Percentiles rank a stretch among this genome's conserved stretches.
phyloP scores from a whole-genome alignment of 30 jellyfish, hydroid and myxozoan genomes.

The Aurelia aurita region DNA sequence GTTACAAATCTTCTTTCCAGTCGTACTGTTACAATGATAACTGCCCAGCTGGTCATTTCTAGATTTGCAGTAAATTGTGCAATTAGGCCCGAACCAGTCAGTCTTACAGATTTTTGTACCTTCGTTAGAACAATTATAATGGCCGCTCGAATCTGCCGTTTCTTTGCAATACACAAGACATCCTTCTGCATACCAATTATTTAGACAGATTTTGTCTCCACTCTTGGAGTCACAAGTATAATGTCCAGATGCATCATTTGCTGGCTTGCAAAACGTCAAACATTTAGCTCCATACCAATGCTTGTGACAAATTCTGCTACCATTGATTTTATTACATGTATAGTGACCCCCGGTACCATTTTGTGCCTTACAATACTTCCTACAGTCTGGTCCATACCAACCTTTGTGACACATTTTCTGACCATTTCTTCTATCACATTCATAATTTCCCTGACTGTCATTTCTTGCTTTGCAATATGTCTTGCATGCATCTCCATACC shows the following conservation, averaged over 20 bases:
- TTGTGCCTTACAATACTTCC: slow-evolving; percentile 1
- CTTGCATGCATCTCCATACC: slow-evolving; percentile 67
- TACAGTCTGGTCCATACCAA: slow-evolving; percentile 55
- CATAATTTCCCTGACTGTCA: slow-evolving; percentile 39
- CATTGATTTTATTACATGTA: slow-evolving; percentile 12
- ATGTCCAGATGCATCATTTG: slow-evolving; percentile 56
- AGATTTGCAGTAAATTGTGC: slow-evolving; percentile 6
- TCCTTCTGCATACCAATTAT: slow-evolving; percentile 57
- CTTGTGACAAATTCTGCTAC: slow-evolving; percentile 28
- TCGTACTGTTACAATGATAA: slow-evolving; percentile 12
- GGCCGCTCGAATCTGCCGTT: not conserved
- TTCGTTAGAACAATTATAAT: not conserved
- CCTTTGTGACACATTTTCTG: slow-evolving; percentile 20
- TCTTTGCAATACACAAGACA: not conserved
- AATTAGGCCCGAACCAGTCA: slow-evolving; percentile 49
- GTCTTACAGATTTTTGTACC: slow-evolving; percentile 45
- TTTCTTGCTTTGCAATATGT: slow-evolving; percentile 42
- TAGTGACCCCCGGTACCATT: slow-evolving; percentile 5
- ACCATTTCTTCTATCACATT: slow-evolving; percentile 39
- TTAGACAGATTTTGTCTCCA: slow-evolving; percentile 53
- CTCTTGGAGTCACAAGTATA: slow-evolving; percentile 43
- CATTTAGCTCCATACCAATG: slow-evolving; percentile 55
- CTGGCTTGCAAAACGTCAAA: slow-evolving; percentile 21
- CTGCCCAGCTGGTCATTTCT: not conserved
- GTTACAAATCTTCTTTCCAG: slow-evolving; percentile 37